These are phyloP conservation scores for Istiophorus platypterus DNA, from an alignment of 2,113 vertebrate genomes.

Conservation along the genomic window DNA sequence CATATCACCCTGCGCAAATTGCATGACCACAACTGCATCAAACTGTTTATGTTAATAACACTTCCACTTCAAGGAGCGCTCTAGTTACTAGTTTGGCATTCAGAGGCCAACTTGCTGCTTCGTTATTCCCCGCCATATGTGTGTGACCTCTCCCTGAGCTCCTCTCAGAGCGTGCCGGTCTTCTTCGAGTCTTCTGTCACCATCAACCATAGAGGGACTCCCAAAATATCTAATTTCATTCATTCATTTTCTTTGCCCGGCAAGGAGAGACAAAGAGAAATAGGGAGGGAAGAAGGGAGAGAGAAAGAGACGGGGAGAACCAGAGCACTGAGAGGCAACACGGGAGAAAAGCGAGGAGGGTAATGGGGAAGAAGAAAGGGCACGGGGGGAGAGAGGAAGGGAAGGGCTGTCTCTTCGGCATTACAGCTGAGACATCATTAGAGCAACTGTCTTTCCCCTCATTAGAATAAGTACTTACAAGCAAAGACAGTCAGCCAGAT, in stretches of 20 bases:
- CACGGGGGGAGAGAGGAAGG: conserved; percentile 18
- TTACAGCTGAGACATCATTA: conserved; percentile 66
- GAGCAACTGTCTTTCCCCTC: conserved; percentile 55
- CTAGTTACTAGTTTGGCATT: conserved; percentile 65
- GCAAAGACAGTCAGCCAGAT: conserved; percentile 47
- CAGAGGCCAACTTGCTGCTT: conserved; percentile 66
- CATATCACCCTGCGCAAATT: conserved; percentile 61
- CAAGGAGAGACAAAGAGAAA: conserved; percentile 58
- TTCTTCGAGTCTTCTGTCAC: conserved; percentile 67
- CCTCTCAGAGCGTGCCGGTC: conserved; percentile 68
- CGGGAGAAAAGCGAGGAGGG: conserved; percentile 37
- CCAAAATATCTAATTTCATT: conserved; percentile 89
- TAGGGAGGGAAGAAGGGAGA: conserved; percentile 46
- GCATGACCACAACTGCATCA: conserved; percentile 57
- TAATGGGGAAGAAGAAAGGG: conserved; percentile 46
- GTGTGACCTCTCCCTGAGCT: conserved; percentile 64
- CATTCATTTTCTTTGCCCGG: conserved; percentile 87
- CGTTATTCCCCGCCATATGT: conserved; percentile 56
- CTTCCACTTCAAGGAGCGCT: conserved; percentile 64
- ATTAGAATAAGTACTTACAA: conserved; percentile 69
- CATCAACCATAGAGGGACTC: conserved; percentile 74
- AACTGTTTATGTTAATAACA: conserved; percentile 59
- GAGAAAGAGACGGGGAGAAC: conserved; percentile 47
- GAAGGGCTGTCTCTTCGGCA: conserved; percentile 44
- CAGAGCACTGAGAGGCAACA: conserved; percentile 31